phyloP scores from a whole-genome alignment of 2,113 vertebrate genomes.

The Vimba vimba region DNA sequence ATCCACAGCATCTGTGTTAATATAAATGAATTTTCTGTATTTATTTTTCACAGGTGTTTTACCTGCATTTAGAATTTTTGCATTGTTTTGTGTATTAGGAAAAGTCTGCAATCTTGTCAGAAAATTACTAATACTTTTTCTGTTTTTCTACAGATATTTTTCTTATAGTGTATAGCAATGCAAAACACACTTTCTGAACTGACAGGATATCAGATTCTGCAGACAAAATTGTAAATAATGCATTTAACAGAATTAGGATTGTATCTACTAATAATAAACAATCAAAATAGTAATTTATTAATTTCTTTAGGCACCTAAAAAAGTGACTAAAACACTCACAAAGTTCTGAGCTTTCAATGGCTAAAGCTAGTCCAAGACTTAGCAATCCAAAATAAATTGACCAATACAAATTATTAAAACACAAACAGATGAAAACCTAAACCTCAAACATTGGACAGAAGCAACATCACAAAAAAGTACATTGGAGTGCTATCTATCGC shows the following conservation, averaged over 20 bases:
- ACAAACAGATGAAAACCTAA: not conserved
- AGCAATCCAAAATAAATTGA: not conserved
- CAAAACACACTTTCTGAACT: no score
- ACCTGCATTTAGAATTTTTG: no score
- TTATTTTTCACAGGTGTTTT: no score
- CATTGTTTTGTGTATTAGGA: no score
- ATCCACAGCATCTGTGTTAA: no score
- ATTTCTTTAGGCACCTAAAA: not conserved
- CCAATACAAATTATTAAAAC: not conserved
- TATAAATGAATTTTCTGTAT: no score
- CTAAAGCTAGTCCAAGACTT: not conserved
- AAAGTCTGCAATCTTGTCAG: no score
- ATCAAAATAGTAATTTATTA: not conserved
- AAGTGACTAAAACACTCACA: not conserved
- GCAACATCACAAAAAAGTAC: not conserved
- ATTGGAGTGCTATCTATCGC: not conserved
- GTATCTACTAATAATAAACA: not conserved
- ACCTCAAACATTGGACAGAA: not conserved
- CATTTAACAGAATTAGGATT: not conserved
- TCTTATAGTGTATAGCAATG: no score
- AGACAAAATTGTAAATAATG: not conserved
- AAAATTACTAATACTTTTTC: no score
- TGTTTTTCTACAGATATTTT: no score
- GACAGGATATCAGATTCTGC: not conserved
- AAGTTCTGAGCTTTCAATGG: not conserved